A percentile compares a stretch with the other conserved stretches of the same genome.
Evolutionary conservation across 35 echinoderm and acorn worm species (phyloP).

Genomic region (Eucidaris tribuloides): DNA sequence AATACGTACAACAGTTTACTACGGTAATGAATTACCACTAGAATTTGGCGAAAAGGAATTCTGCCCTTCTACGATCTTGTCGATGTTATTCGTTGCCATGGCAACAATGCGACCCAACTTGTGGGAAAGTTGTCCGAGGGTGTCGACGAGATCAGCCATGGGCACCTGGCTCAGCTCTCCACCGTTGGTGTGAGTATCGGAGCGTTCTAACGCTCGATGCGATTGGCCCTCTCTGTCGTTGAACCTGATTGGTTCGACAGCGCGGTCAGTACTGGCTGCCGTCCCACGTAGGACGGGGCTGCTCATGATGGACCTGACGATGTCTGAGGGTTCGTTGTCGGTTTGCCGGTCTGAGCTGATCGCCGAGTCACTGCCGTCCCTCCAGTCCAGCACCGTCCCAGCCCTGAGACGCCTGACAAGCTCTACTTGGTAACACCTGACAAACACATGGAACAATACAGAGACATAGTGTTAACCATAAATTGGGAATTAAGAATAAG

Average conservation of each 20-base stretch:
- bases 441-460: background rate
- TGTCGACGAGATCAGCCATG: conserved; percentile 66
- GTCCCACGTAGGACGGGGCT: conserved; percentile 28
- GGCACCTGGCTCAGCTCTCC: conserved; percentile 43
- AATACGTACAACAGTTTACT: too few relatives aligned
- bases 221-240: background rate
- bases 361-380: background rate
- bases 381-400: background rate
- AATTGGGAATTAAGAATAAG: too few relatives aligned
- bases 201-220: conserved; percentile 13
- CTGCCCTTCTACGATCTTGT: conserved; percentile 90
- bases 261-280: conserved; percentile 11
- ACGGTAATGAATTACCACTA: conserved; percentile 91
- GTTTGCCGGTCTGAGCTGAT: background rate
- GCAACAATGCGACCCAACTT: conserved; percentile 86
- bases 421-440: conserved; percentile 15
- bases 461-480: background rate
- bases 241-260: conserved; percentile 28
- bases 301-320: conserved; percentile 32
- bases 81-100: conserved; percentile 96
- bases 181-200: conserved; percentile 7
- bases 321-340: background rate
- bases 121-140: conserved; percentile 77
- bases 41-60: conserved; percentile 86
- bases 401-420: background rate